These are phyloP conservation scores for Leistus spinibarbis DNA, from an alignment of 2,888 invertebrate species.

Conservation along the genomic window DNA sequence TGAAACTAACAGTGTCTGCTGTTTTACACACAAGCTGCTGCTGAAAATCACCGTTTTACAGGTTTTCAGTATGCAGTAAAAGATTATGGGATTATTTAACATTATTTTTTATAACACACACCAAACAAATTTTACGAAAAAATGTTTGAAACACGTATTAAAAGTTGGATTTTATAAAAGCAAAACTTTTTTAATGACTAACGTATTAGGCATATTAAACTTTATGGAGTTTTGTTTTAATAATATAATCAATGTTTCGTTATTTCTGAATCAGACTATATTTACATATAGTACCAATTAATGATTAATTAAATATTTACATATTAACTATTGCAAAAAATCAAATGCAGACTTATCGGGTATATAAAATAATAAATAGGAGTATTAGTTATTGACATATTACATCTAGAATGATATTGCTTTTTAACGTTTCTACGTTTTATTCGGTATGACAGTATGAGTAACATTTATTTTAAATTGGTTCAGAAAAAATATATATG, in stretches of 20 bases:
- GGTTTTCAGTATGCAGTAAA: neutral
- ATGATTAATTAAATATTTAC: no score
- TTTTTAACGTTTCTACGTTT: neutral
- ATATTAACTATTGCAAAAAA: no score
- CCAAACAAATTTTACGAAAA: neutral
- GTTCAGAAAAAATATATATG: neutral
- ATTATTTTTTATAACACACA: neutral
- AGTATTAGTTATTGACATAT: no score
- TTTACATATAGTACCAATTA: no score
- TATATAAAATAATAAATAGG: no score
- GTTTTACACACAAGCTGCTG: neutral
- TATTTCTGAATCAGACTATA: neutral
- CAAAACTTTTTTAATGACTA: neutral
- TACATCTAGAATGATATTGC: no score
- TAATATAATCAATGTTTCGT: no score
- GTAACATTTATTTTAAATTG: neutral
- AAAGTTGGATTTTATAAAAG: neutral
- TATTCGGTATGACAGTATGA: neutral
- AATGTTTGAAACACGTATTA: neutral
- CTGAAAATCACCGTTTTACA: neutral
- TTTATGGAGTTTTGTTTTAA: no score
- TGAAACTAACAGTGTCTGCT: neutral
- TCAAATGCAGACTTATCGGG: no score
- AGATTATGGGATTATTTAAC: neutral
- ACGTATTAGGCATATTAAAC: no score